A percentile compares a stretch with the other conserved stretches of the same genome.
Conservation (phyloP, 2,113 vertebrate species). For the Miniopterus natalensis region DNA sequence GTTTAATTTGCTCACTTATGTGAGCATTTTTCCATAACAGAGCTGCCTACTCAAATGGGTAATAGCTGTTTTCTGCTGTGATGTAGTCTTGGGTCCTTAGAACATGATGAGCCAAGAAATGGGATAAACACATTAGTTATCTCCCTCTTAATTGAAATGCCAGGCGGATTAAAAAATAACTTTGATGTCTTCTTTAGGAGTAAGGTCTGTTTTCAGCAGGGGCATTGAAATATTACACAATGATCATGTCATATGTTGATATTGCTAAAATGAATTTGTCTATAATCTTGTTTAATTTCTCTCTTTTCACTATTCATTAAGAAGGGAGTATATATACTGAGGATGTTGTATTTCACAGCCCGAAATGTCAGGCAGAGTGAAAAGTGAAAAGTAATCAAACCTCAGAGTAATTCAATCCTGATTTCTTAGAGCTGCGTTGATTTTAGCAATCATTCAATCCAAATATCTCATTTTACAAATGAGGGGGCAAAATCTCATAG, state of each 20-base stretch:
- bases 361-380: constrained; percentile 58
- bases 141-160: constrained; percentile 78
- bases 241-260: constrained; percentile 72
- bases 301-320: constrained; percentile 73
- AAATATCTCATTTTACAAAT: constrained; percentile 65
- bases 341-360: constrained; percentile 63
- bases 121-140: constrained; percentile 80
- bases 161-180: constrained; percentile 77
- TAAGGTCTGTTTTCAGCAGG: constrained; percentile 67
- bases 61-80: constrained; percentile 64
- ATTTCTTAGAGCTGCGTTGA: constrained; percentile 60
- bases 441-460: constrained; percentile 63
- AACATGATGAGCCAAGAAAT: constrained; percentile 70
- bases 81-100: constrained; percentile 46
- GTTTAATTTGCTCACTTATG: neutral
- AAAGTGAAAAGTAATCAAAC: constrained; percentile 67
- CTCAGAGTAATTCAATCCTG: constrained; percentile 66
- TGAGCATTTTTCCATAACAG: constrained; percentile 43
- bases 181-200: constrained; percentile 67
- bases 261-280: constrained; percentile 73
- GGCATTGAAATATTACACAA: constrained; percentile 74
- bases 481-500: constrained; percentile 10
- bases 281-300: constrained; percentile 75
- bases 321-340: constrained; percentile 62
- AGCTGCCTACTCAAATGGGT: constrained; percentile 43